A percentile compares a stretch with the other conserved stretches of the same genome.
Conservation (phyloP, 2,113 vertebrate genomes). For the Caretta caretta region DNA sequence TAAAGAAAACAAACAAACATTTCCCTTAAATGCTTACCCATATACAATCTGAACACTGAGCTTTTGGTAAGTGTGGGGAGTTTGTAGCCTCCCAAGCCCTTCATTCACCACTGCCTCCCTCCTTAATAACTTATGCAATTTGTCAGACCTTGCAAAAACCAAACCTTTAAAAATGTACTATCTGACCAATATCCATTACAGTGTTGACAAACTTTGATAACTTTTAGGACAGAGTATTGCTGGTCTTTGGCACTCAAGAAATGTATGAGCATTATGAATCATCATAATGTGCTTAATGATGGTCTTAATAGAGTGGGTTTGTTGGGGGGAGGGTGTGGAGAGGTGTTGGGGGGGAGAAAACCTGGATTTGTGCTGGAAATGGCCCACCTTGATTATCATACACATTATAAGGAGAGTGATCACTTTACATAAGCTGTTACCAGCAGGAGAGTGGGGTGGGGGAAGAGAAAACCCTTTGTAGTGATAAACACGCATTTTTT, state of each 20-base stretch:
- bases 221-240: slow-evolving; percentile 1
- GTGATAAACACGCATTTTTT: too few species aligned
- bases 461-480: too few species aligned
- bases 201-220: neutral
- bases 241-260: neutral
- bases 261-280: neutral
- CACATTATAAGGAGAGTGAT: too few species aligned
- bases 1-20: neutral
- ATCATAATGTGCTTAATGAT: neutral
- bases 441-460: too few species aligned
- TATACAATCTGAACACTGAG: neutral
- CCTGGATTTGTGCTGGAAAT: too few species aligned
- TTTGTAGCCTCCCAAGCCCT: neutral
- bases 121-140: slow-evolving; percentile 16
- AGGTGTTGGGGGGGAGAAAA: too few species aligned
- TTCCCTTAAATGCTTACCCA: neutral
- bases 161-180: slow-evolving; percentile 6
- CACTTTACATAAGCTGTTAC: too few species aligned
- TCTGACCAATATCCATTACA: neutral
- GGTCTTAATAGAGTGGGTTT: neutral
- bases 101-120: neutral
- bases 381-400: too few species aligned
- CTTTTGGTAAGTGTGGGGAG: neutral
- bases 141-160: neutral
- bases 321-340: too few species aligned